Conservation (phyloP, 2,113 vertebrate species). For the Orthonyx spaldingii region DNA sequence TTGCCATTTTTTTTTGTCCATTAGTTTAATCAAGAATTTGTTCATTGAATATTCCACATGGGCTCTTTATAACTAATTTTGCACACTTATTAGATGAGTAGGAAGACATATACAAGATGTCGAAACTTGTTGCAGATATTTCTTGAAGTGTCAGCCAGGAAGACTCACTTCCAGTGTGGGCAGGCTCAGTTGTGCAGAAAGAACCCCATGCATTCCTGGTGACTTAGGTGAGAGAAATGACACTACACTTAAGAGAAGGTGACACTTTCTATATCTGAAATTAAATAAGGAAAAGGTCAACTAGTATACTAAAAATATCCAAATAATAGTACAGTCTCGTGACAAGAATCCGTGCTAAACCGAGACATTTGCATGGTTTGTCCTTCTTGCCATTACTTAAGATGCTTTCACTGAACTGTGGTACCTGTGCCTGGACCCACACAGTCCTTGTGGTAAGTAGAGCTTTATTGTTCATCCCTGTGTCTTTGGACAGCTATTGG, state of each 20-base stretch:
- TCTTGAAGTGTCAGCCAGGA: background rate
- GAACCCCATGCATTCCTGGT: background rate
- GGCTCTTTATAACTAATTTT: background rate
- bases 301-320: background rate
- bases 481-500: background rate
- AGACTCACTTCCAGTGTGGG: background rate
- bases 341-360: background rate
- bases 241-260: background rate
- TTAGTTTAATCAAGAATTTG: background rate
- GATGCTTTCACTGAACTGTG: background rate
- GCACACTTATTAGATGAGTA: background rate
- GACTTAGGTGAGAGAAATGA: background rate
- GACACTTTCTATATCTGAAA: background rate
- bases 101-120: background rate
- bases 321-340: background rate
- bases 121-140: background rate
- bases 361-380: accelerated
- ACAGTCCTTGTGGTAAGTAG: background rate
- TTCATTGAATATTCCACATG: background rate
- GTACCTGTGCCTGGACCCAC: background rate
- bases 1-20: background rate
- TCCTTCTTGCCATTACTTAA: background rate
- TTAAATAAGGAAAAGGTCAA: background rate
- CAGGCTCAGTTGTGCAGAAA: background rate
- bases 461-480: background rate